These are phyloP conservation scores for Abrostola tripartita DNA, from an alignment of 2,888 invertebrate genomes.

Conservation along the genomic window DNA sequence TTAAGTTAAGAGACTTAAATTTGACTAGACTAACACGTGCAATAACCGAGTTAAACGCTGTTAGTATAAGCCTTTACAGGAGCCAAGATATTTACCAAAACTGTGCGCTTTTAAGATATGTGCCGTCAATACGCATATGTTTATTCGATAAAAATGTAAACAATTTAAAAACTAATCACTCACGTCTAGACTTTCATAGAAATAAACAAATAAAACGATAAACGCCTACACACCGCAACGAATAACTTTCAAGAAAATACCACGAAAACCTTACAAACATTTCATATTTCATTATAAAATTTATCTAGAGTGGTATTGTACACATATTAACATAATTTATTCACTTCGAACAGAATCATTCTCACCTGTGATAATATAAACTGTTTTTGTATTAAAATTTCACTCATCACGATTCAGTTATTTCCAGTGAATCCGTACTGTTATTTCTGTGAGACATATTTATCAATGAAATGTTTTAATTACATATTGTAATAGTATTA, in stretches of 20 bases:
- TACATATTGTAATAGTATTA: slow-evolving; percentile 1
- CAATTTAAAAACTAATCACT: too few relatives aligned
- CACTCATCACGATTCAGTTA: slow-evolving; percentile 13
- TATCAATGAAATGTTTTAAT: slow-evolving; percentile 2
- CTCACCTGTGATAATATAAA: slow-evolving; percentile 29
- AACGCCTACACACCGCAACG: background rate
- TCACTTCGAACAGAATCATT: slow-evolving; percentile 13
- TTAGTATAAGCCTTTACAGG: too few relatives aligned
- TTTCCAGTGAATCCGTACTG: slow-evolving; percentile 19
- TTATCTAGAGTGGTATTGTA: background rate
- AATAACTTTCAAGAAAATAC: background rate
- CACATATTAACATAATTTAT: slow-evolving; percentile 26
- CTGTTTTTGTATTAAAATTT: slow-evolving; percentile 11
- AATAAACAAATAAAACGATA: background rate
- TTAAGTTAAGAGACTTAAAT: too few relatives aligned
- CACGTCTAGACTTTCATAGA: background rate
- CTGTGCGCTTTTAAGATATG: too few relatives aligned
- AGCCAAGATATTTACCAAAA: too few relatives aligned
- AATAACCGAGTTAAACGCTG: too few relatives aligned
- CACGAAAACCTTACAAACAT: background rate
- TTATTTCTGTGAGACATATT: slow-evolving; percentile 10
- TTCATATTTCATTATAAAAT: background rate
- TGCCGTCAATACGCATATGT: too few relatives aligned
- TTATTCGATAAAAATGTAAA: too few relatives aligned
- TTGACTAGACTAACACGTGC: too few relatives aligned